phyloP scores from a whole-genome alignment of 2,797 vertebrate species.

The Epinephelus awoara region DNA sequence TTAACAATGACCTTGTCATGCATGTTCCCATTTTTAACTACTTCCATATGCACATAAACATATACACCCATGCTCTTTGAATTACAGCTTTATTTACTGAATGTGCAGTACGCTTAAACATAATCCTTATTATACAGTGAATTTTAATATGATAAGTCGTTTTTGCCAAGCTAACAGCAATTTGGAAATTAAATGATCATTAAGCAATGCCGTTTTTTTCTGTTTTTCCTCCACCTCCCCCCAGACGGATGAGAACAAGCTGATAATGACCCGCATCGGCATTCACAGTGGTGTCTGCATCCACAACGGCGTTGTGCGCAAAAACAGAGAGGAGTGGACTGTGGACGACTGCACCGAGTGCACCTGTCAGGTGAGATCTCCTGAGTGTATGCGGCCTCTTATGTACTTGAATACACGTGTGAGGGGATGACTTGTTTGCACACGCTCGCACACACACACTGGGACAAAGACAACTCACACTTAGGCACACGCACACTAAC shows the following conservation, averaged over 20 bases:
- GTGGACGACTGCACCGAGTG: constrained; percentile 97
- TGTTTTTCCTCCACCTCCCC: background rate
- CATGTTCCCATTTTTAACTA: background rate
- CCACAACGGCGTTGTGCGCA: constrained; percentile 93
- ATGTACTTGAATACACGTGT: constrained; percentile 27
- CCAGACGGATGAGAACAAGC: constrained; percentile 92
- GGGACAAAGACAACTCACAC: background rate
- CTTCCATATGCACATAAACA: background rate
- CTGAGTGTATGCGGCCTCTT: background rate
- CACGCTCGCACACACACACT: constrained; percentile 8
- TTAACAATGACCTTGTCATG: background rate
- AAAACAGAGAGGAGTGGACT: constrained; percentile 95
- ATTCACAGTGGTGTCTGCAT: constrained; percentile 90
- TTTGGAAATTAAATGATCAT: background rate
- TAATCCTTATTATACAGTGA: background rate
- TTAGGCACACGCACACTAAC: constrained; percentile 11
- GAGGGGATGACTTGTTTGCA: constrained; percentile 28
- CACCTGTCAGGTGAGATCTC: constrained; percentile 93
- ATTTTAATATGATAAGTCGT: background rate
- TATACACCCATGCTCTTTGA: background rate
- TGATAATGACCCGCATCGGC: constrained; percentile 85
- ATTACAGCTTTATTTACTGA: background rate
- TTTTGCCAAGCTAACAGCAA: background rate
- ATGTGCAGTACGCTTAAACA: background rate
- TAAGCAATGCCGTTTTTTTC: background rate